These are phyloP conservation scores for Amphipyra berbera DNA, from an alignment of 2,888 invertebrate genomes.

Conservation along the genomic window DNA sequence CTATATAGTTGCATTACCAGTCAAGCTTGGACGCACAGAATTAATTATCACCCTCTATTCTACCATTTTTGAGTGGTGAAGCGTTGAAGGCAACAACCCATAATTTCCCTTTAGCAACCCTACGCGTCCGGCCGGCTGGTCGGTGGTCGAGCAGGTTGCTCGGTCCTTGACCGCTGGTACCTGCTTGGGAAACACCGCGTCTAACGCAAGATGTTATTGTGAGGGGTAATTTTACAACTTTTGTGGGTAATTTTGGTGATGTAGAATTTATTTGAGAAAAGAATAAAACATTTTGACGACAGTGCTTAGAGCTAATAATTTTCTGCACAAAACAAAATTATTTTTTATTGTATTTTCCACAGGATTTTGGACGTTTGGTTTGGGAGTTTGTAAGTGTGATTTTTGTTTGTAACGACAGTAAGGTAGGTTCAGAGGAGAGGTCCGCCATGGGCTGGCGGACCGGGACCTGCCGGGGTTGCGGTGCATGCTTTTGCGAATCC, in stretches of 20 bases:
- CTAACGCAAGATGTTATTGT: conserved; percentile 30
- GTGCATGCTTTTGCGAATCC: no score
- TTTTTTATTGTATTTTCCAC: no score
- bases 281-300: background rate
- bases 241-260: conserved; percentile 12
- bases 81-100: conserved; percentile 60
- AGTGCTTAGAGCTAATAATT: no score
- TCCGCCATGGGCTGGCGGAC: no score
- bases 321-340: no score
- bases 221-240: conserved; percentile 17
- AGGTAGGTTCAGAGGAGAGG: no score
- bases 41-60: conserved; percentile 50
- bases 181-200: conserved; percentile 54
- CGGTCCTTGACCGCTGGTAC: conserved; percentile 78
- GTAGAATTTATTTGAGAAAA: no score
- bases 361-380: no score
- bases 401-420: no score
- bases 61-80: conserved; percentile 53
- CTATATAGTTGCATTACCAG: conserved; percentile 11
- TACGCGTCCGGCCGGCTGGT: conserved; percentile 75
- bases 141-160: conserved; percentile 72
- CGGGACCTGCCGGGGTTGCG: no score
- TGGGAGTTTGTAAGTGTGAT: no score
- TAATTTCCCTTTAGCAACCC: conserved; percentile 76
- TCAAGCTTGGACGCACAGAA: conserved; percentile 47